These are phyloP conservation scores for Sinotaia quadrata DNA, from an alignment of 2,888 invertebrate species.

Conservation along the genomic window DNA sequence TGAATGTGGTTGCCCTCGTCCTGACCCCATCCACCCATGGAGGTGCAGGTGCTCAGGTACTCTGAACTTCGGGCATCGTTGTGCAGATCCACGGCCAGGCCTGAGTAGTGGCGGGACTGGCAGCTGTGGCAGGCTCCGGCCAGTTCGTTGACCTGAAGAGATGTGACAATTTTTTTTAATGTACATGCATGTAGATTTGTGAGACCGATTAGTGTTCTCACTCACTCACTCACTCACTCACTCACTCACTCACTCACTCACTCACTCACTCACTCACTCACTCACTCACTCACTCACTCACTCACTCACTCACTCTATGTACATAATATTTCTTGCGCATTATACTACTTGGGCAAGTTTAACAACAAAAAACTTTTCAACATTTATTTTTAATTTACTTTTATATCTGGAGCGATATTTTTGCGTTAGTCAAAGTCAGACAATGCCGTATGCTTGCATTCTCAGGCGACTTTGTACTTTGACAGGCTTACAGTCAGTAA, in stretches of 20 bases:
- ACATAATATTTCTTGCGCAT: no score
- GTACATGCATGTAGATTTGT: no score
- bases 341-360: no score
- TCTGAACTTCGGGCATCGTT: slow-evolving; percentile 33
- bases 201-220: not conserved
- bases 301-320: slow-evolving; percentile 1
- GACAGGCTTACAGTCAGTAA: no score
- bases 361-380: no score
- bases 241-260: slow-evolving; percentile 1
- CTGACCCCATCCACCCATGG: slow-evolving; percentile 43
- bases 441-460: no score
- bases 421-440: no score
- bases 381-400: no score
- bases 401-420: no score
- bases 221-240: slow-evolving; percentile 1
- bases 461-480: no score
- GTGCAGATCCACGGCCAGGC: slow-evolving; percentile 49
- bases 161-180: no score
- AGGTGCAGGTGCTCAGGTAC: slow-evolving; percentile 38
- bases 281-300: slow-evolving; percentile 1
- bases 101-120: slow-evolving; percentile 48
- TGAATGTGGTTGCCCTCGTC: slow-evolving; percentile 50
- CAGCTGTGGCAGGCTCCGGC: slow-evolving; percentile 52
- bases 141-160: slow-evolving; percentile 50
- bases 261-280: slow-evolving; percentile 1